Evolutionary conservation across 2,797 vertebrate species (phyloP).

Genomic region (Chrysolophus pictus): DNA sequence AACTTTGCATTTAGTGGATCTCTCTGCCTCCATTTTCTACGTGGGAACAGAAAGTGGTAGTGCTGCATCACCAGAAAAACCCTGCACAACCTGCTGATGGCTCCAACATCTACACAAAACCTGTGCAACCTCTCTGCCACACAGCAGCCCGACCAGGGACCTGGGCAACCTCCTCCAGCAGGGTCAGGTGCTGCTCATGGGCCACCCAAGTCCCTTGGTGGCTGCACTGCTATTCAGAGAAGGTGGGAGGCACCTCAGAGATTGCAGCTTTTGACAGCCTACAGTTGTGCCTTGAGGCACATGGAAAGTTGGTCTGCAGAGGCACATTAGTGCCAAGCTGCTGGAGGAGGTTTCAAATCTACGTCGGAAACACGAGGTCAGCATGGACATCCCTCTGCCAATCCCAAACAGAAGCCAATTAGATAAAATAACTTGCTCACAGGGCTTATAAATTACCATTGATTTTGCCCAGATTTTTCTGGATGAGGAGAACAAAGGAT

Average conservation of each 20-base stretch:
- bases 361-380: neutral
- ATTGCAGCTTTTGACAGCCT: neutral
- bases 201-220: neutral
- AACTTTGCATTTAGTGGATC: neutral
- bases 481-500: neutral
- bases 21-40: neutral
- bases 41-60: neutral
- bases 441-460: neutral
- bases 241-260: neutral
- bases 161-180: neutral
- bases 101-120: neutral
- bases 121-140: neutral
- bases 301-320: neutral
- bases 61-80: neutral
- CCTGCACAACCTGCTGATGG: fast-evolving
- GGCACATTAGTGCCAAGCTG: neutral
- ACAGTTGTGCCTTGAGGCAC: neutral
- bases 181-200: neutral
- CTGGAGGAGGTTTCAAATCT: neutral
- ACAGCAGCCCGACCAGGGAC: neutral
- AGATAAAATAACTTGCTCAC: neutral
- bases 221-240: neutral
- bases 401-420: neutral
- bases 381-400: neutral
- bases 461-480: neutral